A percentile compares a stretch with the other conserved stretches of the same genome.
Conservation (phyloP, 2,888 invertebrate species). For the Dromius quadrimaculatus region DNA sequence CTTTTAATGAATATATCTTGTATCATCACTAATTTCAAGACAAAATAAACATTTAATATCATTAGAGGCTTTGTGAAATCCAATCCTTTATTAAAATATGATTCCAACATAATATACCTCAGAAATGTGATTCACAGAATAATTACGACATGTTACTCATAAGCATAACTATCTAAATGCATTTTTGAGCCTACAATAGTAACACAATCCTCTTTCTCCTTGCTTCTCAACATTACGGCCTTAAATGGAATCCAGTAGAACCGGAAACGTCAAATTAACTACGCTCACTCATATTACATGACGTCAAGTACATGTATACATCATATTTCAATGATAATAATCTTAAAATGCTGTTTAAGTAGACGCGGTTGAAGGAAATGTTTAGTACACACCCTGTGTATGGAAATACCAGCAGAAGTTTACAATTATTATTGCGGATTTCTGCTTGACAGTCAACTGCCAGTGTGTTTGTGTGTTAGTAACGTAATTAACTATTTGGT, state of each 20-base stretch:
- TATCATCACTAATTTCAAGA: too few species aligned
- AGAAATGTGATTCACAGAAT: conserved; percentile 14
- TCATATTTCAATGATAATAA: conserved; percentile 8
- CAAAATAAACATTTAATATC: too few species aligned
- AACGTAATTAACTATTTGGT: not conserved
- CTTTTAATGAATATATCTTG: too few species aligned
- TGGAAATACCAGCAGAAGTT: not conserved
- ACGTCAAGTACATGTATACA: not conserved
- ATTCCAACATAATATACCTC: not conserved
- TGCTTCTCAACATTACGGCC: not conserved
- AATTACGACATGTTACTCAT: conserved; percentile 19
- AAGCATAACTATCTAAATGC: conserved; percentile 17
- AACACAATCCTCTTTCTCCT: not conserved
- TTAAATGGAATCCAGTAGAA: conserved; percentile 10
- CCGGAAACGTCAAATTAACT: conserved; percentile 23
- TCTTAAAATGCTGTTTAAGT: conserved; percentile 11
- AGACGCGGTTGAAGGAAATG: not conserved
- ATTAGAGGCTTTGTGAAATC: too few species aligned
- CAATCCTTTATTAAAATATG: too few species aligned
- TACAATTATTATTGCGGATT: conserved; percentile 19
- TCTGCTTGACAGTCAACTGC: conserved; percentile 15
- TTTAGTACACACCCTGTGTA: conserved; percentile 2
- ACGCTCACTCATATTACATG: conserved; percentile 10
- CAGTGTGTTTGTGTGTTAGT: not conserved
- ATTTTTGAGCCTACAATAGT: conserved; percentile 10